These are phyloP conservation scores for Hofmannophila pseudospretella DNA, from an alignment of 2,888 invertebrate genomes.

Conservation along the genomic window DNA sequence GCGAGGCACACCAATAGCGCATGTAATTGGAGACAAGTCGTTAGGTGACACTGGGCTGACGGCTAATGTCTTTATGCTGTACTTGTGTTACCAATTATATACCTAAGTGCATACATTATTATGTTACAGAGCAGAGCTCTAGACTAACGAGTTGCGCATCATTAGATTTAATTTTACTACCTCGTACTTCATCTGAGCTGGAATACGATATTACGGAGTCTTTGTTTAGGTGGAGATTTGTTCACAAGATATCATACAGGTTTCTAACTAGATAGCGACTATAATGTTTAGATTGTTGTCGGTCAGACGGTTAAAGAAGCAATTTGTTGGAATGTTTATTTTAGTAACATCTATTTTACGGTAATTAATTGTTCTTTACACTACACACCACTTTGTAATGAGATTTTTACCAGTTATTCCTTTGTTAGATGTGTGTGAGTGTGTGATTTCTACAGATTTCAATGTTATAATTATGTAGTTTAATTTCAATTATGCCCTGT, in stretches of 20 bases:
- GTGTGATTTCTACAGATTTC: background rate
- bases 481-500: too few species aligned
- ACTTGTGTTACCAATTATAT: too few species aligned
- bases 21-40: constrained; percentile 33
- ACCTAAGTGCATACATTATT: too few species aligned
- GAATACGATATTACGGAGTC: constrained; percentile 1
- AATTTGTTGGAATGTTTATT: constrained; percentile 5
- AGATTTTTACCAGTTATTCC: background rate
- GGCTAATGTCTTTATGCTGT: constrained; percentile 9
- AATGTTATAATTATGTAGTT: too few species aligned
- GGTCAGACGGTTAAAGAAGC: constrained; percentile 7
- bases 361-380: constrained; percentile 2
- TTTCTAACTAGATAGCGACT: constrained; percentile 6
- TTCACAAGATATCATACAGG: constrained; percentile 8
- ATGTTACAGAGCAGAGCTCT: background rate
- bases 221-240: constrained; percentile 5
- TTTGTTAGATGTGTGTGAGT: background rate
- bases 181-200: constrained; percentile 4
- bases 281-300: constrained; percentile 12
- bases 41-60: constrained; percentile 22
- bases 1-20: constrained; percentile 26
- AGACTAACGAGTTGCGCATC: constrained; percentile 12
- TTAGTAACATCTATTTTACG: constrained; percentile 1
- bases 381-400: background rate
- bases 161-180: constrained; percentile 13